Conservation (phyloP, 2,888 invertebrate species). For the Steinernema hermaphroditum region DNA sequence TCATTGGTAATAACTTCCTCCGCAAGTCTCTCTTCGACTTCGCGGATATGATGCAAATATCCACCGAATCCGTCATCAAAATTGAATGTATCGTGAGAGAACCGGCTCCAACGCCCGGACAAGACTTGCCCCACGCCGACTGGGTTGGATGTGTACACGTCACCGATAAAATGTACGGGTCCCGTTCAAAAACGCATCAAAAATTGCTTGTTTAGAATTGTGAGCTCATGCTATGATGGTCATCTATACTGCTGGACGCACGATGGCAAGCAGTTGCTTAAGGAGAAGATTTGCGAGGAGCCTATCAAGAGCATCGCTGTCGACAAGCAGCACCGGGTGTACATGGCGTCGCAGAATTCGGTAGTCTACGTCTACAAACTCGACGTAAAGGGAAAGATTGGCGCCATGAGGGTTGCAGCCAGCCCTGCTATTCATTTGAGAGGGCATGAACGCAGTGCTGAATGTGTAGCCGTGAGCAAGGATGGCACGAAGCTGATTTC, state of each 20-base stretch:
- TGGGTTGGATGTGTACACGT: conserved; percentile 85
- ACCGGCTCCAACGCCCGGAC: conserved; percentile 87
- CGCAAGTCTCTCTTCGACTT: conserved; percentile 56
- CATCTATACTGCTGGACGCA: conserved; percentile 51
- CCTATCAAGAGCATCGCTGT: conserved; percentile 43
- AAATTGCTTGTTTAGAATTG: conserved; percentile 47
- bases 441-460: conserved; percentile 89
- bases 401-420: conserved; percentile 64
- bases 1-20: conserved; percentile 59
- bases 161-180: conserved; percentile 49
- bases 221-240: conserved; percentile 61
- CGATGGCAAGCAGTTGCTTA: conserved; percentile 47
- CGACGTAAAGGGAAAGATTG: conserved; percentile 15
- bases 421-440: conserved; percentile 81
- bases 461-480: conserved; percentile 80
- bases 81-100: conserved; percentile 88
- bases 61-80: conserved; percentile 79
- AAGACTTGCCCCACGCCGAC: conserved; percentile 90
- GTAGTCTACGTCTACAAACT: conserved; percentile 48
- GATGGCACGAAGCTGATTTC: conserved; percentile 70
- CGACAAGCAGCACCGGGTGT: conserved; percentile 38
- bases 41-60: conserved; percentile 51
- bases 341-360: conserved; percentile 57
- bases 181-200: not conserved
- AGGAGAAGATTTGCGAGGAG: conserved; percentile 37